Percentiles rank a stretch among this genome's conserved stretches.
Evolutionary conservation across 2,797 vertebrate genomes (phyloP).

Genomic region (Hemitrygon akajei): DNA sequence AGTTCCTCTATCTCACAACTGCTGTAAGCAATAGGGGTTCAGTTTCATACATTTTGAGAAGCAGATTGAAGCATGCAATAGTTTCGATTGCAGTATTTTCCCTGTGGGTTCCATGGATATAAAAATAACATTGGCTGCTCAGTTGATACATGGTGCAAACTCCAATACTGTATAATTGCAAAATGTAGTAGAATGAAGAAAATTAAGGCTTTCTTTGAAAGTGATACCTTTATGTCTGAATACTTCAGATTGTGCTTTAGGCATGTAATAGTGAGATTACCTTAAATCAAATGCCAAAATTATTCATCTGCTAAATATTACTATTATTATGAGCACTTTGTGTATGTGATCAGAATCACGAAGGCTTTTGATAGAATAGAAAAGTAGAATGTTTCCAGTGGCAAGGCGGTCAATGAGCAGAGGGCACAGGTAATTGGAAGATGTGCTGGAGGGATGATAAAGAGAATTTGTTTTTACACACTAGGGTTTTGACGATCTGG

Average conservation of each 20-base stretch:
- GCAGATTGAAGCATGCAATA: neutral
- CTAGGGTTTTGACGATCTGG: neutral
- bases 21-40: neutral
- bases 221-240: neutral
- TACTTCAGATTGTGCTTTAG: neutral
- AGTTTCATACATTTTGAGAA: neutral
- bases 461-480: neutral
- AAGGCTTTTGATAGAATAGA: neutral
- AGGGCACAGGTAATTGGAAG: neutral
- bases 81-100: neutral
- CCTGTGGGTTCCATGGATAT: neutral
- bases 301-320: constrained; percentile 18
- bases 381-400: neutral
- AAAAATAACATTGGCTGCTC: neutral
- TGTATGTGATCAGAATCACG: neutral
- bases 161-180: neutral
- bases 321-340: neutral
- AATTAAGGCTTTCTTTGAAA: neutral
- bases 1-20: neutral
- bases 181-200: neutral
- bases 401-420: neutral
- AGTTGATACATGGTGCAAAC: neutral
- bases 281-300: constrained; percentile 6
- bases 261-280: neutral
- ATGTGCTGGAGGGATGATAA: neutral